Evolutionary conservation across 2,113 vertebrate species (phyloP).

Genomic region (Mugil cephalus): DNA sequence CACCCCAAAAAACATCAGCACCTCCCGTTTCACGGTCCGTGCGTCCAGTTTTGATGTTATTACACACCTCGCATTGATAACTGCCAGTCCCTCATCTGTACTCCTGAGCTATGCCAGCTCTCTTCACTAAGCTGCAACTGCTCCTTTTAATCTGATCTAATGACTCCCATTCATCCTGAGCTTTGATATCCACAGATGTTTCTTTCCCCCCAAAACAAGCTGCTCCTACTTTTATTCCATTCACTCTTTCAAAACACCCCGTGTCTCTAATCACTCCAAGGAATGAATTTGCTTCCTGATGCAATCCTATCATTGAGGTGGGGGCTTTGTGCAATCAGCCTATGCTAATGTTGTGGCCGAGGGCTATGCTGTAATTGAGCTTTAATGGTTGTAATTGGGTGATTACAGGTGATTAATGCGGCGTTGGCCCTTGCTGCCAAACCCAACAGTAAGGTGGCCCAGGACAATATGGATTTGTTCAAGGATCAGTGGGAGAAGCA

Average conservation of each 20-base stretch:
- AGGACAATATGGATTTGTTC: conserved; percentile 99
- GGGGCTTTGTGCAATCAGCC: conserved; percentile 58
- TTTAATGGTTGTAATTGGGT: conserved; percentile 77
- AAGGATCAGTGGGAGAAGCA: conserved; percentile 99
- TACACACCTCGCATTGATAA: background rate
- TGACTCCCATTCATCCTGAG: conserved; percentile 69
- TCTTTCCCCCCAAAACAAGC: conserved; percentile 42
- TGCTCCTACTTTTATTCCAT: conserved; percentile 57
- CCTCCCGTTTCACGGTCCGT: no score
- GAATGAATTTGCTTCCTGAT: conserved; percentile 61
- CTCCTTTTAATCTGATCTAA: conserved; percentile 69
- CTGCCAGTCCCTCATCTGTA: conserved; percentile 17
- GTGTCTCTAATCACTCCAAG: conserved; percentile 54
- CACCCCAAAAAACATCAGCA: no score
- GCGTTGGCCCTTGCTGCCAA: conserved; percentile 97
- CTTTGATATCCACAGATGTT: conserved; percentile 58
- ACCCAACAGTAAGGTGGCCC: conserved; percentile 98
- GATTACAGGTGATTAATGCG: conserved; percentile 97
- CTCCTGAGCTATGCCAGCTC: conserved; percentile 25
- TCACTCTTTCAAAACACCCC: conserved; percentile 51
- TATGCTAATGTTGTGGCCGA: conserved; percentile 64
- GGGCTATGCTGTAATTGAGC: conserved; percentile 62
- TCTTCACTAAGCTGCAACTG: conserved; percentile 17
- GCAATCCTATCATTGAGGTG: conserved; percentile 32
- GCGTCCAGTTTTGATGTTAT: conserved; percentile 5